Evolutionary conservation across 2,797 vertebrate species (phyloP), one percentile per base, ranked within the genome.

Genomic region (Halcyon chelicuti): DNA sequence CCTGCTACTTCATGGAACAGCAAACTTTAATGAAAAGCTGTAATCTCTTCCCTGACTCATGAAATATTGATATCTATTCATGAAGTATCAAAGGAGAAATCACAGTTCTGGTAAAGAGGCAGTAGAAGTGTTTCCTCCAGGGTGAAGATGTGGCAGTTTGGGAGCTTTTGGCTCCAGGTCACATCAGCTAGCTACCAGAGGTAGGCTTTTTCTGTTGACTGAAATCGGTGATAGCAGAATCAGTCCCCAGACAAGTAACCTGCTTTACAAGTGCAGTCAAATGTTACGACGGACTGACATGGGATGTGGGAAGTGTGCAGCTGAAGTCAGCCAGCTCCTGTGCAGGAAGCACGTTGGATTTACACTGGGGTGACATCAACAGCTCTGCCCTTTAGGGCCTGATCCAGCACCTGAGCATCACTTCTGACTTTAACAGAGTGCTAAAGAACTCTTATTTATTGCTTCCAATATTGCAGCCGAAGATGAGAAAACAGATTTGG

Each of bases 401-500:
- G 46, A 79, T 73, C 83, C 77, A 40, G 40, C 12, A 11, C 39
- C 80, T 78, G 16, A 31, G 84, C 68, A 92, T 86, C 83, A 44
- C 63, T 88, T 54, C 67, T 85, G 81, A n/a, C 77, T 87, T 89
- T 66, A 76, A 81, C 70, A 47, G 85, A 80, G 86, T 47, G 63
- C 80, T 92, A 90, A 81, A 90, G 47, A 63, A 51, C 75, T 49
- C 83, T 93, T 89, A 82, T 93, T 88, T 93, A 82, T 91, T 51
- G 84, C 76, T 93, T 85, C 57, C 58, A 62, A 12, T 93, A 79
- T 81, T 84, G 55, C 62, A 70, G 71, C 39, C 84, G 71, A 80
- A 94, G 85, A 80, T 83, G 52, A 79, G 81, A 42, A 84, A 92
- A 44, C 54, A 92, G 60, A 93, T 94, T 88, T 94, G 95, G 73